Percentiles rank a stretch among this genome's conserved stretches.
Evolutionary conservation across 2,888 invertebrate genomes (phyloP).

Genomic region (Melanchra persicariae): DNA sequence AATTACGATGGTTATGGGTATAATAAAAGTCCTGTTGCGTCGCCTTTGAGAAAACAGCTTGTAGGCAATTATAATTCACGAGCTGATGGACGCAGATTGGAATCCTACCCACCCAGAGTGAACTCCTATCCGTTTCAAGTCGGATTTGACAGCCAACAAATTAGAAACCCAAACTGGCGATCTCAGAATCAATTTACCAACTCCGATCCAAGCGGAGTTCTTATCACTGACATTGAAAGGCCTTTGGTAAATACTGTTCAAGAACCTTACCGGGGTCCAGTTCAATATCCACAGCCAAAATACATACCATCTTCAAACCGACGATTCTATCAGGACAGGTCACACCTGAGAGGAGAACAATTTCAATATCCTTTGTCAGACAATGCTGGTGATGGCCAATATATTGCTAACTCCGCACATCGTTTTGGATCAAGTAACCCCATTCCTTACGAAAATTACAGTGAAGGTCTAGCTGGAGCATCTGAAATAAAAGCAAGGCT

Average conservation of each 20-base stretch:
- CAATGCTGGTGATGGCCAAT: constrained; percentile 8
- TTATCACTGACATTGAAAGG: constrained; percentile 1
- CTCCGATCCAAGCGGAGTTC: neutral
- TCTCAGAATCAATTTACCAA: constrained; percentile 23
- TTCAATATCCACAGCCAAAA: constrained; percentile 17
- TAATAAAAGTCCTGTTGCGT: constrained; percentile 11
- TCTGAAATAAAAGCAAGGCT: neutral
- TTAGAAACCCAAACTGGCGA: constrained; percentile 33
- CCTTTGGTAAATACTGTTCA: constrained; percentile 12
- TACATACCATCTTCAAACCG: constrained; percentile 9
- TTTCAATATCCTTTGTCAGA: constrained; percentile 27
- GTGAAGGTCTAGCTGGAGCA: neutral
- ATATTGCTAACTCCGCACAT: constrained; percentile 2
- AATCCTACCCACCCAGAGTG: neutral
- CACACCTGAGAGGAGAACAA: constrained; percentile 1
- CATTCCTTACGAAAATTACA: constrained; percentile 20
- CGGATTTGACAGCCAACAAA: constrained; percentile 16
- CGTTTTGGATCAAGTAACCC: neutral
- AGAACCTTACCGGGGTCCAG: constrained; percentile 27
- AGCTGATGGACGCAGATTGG: constrained; percentile 6
- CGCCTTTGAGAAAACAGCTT: neutral
- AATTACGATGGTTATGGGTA: constrained; percentile 19
- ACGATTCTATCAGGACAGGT: neutral
- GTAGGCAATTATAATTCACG: constrained; percentile 13
- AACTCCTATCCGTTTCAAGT: constrained; percentile 12